These are phyloP conservation scores for Cantharis rufa DNA, from an alignment of 2,888 invertebrate genomes.

Conservation along the genomic window DNA sequence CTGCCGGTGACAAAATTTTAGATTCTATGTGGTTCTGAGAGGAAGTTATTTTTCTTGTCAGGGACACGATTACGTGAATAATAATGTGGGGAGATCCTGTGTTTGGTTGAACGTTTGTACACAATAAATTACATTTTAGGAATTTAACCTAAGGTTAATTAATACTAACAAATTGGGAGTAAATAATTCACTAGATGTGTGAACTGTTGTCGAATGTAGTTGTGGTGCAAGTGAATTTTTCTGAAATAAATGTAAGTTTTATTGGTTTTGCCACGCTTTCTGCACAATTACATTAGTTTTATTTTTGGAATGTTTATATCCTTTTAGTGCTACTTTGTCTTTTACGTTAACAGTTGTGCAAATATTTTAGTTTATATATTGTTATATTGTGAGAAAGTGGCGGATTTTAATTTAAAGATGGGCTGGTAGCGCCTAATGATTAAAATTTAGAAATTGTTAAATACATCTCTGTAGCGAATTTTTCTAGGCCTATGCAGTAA, in stretches of 20 bases:
- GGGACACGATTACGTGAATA: not conserved
- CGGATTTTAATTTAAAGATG: not conserved
- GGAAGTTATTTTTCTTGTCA: not conserved
- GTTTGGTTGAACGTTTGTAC: not conserved
- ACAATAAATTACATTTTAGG: not conserved
- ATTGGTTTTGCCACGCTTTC: not conserved
- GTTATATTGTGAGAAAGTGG: not conserved
- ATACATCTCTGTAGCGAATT: not conserved
- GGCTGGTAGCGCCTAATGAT: not conserved
- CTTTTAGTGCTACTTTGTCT: not conserved
- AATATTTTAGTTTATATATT: not conserved
- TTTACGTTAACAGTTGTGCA: not conserved
- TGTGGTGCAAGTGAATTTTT: not conserved
- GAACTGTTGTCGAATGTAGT: not conserved
- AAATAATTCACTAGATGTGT: not conserved
- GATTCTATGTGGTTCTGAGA: not conserved
- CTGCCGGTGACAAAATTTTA: not conserved
- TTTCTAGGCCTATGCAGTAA: not conserved
- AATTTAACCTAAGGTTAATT: not conserved
- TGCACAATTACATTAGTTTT: not conserved
- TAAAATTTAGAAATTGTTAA: not conserved
- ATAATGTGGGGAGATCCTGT: not conserved
- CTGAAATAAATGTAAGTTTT: not conserved
- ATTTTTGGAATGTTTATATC: not conserved
- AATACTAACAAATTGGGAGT: not conserved